phyloP scores from a whole-genome alignment of 2,113 vertebrate species.

The Rissa tridactyla region DNA sequence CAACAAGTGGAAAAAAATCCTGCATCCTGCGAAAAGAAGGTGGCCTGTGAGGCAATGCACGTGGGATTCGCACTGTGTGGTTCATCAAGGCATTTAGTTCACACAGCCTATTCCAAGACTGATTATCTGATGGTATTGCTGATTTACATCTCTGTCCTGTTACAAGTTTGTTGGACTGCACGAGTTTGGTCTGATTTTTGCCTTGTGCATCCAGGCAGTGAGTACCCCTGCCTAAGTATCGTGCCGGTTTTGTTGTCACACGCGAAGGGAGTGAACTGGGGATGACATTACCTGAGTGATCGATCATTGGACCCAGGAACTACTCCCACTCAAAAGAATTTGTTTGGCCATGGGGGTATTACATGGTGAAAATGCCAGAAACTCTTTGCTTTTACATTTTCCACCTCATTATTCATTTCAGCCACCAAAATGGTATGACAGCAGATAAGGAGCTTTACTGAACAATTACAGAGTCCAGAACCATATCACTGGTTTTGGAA shows the following conservation, averaged over 20 bases:
- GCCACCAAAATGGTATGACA: not conserved
- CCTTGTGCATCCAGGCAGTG: not conserved
- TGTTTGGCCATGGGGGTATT: not conserved
- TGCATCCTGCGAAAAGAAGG: not conserved
- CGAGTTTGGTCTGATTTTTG: not conserved
- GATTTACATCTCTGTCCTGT: not conserved
- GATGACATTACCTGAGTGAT: not conserved
- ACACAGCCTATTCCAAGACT: not conserved
- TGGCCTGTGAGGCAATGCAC: fast-evolving
- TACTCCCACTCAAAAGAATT: not conserved
- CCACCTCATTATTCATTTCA: not conserved
- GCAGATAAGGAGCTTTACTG: not conserved
- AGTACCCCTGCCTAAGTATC: not conserved
- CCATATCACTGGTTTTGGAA: not conserved
- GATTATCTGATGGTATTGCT: not conserved
- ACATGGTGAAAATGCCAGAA: not conserved
- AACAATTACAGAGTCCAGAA: not conserved
- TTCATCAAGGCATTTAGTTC: not conserved
- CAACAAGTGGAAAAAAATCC: not conserved
- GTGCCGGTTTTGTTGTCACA: not conserved
- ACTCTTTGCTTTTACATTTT: not conserved
- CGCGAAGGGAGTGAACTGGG: not conserved
- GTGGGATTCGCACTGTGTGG: not conserved
- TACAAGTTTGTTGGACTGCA: not conserved
- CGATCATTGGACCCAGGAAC: not conserved